Evolutionary conservation across 2,113 vertebrate genomes (phyloP).

Genomic region (Pipra filicauda): DNA sequence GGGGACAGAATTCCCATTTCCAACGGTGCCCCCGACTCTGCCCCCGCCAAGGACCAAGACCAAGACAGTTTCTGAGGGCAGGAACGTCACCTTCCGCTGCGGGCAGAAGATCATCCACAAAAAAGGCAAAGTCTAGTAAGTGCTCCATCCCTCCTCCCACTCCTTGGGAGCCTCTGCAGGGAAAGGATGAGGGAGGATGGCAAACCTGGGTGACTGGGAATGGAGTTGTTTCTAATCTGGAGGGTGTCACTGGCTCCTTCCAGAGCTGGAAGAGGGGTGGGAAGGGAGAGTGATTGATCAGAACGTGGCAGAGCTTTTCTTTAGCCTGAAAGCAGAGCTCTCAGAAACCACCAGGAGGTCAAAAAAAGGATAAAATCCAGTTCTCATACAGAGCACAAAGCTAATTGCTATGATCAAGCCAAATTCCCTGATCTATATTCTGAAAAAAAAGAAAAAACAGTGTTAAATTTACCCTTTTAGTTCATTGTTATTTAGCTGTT

Average conservation of each 20-base stretch:
- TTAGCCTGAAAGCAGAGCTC: not conserved
- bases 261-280: not conserved
- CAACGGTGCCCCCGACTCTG: conserved; percentile 82
- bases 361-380: not conserved
- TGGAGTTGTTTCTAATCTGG: not conserved
- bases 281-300: fast-evolving
- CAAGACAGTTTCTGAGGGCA: conserved; percentile 88
- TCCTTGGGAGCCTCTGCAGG: not conserved
- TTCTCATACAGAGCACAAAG: not conserved
- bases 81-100: conserved; percentile 91
- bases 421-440: not conserved
- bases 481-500: not conserved
- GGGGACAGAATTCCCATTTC: conserved; percentile 88
- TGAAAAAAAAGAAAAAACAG: not conserved
- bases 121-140: conserved; percentile 95
- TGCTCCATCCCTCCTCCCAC: conserved; percentile 12
- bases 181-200: not conserved
- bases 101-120: conserved; percentile 93
- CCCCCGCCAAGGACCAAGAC: conserved; percentile 88
- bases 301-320: not conserved
- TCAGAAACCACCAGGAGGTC: not conserved
- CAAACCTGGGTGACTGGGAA: fast-evolving
- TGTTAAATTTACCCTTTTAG: not conserved
- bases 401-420: not conserved
- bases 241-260: not conserved